Base-by-base conservation (phyloP, 1,140 invertebrate genomes). In the Palaemon carinicauda region DNA sequence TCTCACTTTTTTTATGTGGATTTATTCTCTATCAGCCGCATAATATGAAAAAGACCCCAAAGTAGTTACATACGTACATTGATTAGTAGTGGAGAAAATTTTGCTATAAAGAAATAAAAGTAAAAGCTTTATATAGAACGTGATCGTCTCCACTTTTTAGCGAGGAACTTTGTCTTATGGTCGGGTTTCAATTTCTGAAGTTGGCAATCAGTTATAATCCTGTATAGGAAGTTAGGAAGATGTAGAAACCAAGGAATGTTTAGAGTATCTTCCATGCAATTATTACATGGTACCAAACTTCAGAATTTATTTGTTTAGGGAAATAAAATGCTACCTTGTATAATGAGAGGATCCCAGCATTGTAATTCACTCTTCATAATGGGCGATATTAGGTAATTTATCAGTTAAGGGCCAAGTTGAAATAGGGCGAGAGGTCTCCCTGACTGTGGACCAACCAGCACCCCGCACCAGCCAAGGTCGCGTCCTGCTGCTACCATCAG, bases 341-440 rank as follows among this genome's bases (percentile, higher is more conserved):
- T 78, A 79, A 79, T 71, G 74, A 80, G 41, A 86, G 65, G 73
- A 73, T 86, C 75, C 77, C 84, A 41, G 65, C 77, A 80, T 86
- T 80, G 75, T 80, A 80, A 69, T 80, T 86, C 52, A 74, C 80
- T n/a, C n/a, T 86, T 86, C 84, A 74, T 86, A 80, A 85, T 73
- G 78, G 69, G 69, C 41, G 69, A 80, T 86, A 73, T 80, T 86
- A 80, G 78, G 84, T 86, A 86, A 79, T 86, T n/a, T 86, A 86
- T 80, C 84, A 86, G 77, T 86, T 86, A 86, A 86, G 84, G 77
- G 84, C 74, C 77, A 86, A 86, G 84, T 71, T 86, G 71, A 41
- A 71, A 56, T n/a, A 86, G 84, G 84, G 84, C 84, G 84, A 79
- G 29, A 80, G 84, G 84, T 86, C 84, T 86, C 84, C 53, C 75